phyloP scores from a whole-genome alignment of 2,113 vertebrate genomes.

The Sceloporus tristichus region DNA sequence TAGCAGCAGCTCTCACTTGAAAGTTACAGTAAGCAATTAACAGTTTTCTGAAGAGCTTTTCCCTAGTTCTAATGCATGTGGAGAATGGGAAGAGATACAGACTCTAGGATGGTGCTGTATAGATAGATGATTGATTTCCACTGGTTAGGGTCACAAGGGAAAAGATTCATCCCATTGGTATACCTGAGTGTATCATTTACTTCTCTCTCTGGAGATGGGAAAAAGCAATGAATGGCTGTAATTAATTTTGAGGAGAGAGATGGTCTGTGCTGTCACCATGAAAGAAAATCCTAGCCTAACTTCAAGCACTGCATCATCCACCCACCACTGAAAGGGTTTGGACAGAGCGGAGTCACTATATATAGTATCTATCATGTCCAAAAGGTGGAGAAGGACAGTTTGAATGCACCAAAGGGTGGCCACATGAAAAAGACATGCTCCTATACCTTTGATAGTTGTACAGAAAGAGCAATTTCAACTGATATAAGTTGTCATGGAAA shows the following conservation, averaged over 20 bases:
- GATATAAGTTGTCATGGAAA: no score
- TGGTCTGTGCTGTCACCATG: neutral
- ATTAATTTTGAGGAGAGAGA: neutral
- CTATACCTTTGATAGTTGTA: no score
- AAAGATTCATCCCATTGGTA: neutral
- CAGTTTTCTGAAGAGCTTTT: neutral
- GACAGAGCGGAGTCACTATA: no score
- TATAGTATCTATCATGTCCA: no score
- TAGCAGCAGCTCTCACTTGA: neutral
- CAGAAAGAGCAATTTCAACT: no score
- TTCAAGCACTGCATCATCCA: no score
- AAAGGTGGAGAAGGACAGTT: no score
- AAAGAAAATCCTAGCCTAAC: no score
- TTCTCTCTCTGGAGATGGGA: neutral
- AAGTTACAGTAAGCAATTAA: neutral
- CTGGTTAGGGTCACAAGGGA: neutral
- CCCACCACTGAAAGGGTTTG: no score
- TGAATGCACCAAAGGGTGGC: no score
- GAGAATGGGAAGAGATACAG: neutral
- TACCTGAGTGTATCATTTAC: neutral
- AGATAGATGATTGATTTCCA: neutral
- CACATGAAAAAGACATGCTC: no score
- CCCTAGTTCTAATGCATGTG: neutral
- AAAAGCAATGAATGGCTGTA: neutral
- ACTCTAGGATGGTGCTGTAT: neutral